A percentile compares a stretch with the other conserved stretches of the same genome.
phyloP scores from a whole-genome alignment of 2,113 vertebrate species.

The Apus apus region DNA sequence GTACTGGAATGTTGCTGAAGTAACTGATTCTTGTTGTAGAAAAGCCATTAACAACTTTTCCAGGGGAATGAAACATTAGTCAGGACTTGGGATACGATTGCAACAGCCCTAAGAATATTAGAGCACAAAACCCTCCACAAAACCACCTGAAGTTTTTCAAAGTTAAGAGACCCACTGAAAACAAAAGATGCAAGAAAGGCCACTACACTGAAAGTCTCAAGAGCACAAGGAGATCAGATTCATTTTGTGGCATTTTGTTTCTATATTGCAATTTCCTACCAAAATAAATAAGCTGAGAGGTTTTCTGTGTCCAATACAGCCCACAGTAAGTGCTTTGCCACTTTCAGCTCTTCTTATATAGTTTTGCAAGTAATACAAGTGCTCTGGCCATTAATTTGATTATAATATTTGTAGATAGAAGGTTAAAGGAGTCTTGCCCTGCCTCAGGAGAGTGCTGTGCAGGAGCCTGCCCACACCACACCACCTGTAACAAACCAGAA shows the following conservation, averaged over 20 bases:
- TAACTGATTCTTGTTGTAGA: constrained; percentile 6
- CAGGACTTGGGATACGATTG: background rate
- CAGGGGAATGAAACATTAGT: background rate
- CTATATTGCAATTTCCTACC: background rate
- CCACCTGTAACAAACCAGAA: too few relatives aligned
- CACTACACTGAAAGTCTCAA: background rate
- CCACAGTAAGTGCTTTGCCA: background rate
- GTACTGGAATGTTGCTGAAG: constrained; percentile 26
- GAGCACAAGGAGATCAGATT: background rate
- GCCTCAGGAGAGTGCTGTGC: too few relatives aligned
- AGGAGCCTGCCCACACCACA: background rate
- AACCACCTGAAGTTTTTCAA: constrained; percentile 17
- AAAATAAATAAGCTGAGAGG: background rate
- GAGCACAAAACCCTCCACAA: constrained; percentile 44
- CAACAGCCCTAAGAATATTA: constrained; percentile 52
- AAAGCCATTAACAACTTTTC: background rate
- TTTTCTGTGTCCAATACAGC: background rate
- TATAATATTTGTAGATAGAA: background rate
- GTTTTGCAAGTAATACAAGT: background rate
- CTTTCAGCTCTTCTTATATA: background rate
- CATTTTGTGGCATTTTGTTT: background rate
- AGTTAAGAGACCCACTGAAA: background rate
- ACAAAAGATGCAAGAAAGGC: background rate
- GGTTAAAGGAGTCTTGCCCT: background rate
- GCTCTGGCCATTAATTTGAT: background rate